A percentile compares a stretch with the other conserved stretches of the same genome.
phyloP scores from a whole-genome alignment of 53 echinoderm and acorn worm genomes.

The Holothuria leucospilota region DNA sequence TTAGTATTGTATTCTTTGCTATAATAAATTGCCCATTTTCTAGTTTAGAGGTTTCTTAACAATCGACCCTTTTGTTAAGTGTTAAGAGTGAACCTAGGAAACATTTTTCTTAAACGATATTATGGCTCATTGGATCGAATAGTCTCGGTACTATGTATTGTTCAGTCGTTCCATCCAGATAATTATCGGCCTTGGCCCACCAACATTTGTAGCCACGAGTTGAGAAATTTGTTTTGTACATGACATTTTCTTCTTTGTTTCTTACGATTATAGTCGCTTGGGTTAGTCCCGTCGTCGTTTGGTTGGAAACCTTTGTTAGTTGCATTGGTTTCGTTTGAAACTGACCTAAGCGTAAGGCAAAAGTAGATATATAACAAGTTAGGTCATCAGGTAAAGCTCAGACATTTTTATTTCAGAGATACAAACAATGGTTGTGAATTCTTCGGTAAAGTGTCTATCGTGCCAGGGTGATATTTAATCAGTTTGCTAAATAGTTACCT shows the following conservation, averaged over 20 bases:
- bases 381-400: no score
- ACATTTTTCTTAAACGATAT: not conserved
- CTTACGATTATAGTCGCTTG: not conserved
- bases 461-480: no score
- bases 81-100: no score
- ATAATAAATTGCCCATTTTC: no score
- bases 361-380: no score
- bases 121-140: slow-evolving; percentile 2
- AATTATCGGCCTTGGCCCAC: slow-evolving; percentile 9
- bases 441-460: no score
- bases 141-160: slow-evolving; percentile 25
- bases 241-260: not conserved
- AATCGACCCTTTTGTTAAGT: no score
- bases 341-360: slow-evolving; percentile 3
- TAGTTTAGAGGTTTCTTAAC: no score
- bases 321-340: slow-evolving; percentile 2
- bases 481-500: no score
- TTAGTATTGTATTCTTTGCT: no score
- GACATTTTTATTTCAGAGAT: no score
- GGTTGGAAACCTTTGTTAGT: not conserved
- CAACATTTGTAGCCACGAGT: slow-evolving; percentile 20
- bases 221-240: not conserved
- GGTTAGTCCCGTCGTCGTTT: not conserved
- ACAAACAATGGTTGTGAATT: no score
- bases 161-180: slow-evolving; percentile 24